Evolutionary conservation across 1,140 invertebrate genomes (phyloP), one percentile per base, ranked within the genome.

Genomic region (Lordiphosa stackelbergi): DNA sequence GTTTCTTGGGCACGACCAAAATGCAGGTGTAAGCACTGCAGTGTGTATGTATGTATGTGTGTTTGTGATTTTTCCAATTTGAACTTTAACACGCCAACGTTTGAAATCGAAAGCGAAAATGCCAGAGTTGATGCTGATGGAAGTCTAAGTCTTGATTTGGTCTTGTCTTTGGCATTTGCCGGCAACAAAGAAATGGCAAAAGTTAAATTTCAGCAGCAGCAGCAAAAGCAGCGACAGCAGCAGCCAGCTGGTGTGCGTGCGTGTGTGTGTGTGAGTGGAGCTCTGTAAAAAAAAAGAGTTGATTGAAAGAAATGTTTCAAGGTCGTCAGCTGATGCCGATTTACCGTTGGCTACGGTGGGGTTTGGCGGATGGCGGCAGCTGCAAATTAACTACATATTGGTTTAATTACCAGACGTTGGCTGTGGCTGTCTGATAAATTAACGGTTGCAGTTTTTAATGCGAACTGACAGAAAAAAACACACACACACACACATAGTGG

Each of bases 371-470:
- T 34, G 53, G 46, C 13, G 36, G 35, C 19, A 52, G 36, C 42
- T 53, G 41, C 51, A 68, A 65, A 69, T 69, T 73, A 78, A 78
- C 59, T 8, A 31, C 28, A 31, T 70, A 81, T 74, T 79, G 72
- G 72, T 83, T 83, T 81, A 81, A 81, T 81, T 81, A 83, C 64
- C 56, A 53, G 51, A 52, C 51, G 41, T 35, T 62, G 45, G 38
- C 42, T 54, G 66, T 38, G 42, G 62, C 64, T 79, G 77, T 83
- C 68, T 83, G 65, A 62, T 83, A 81, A 81, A 81, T 81, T 81
- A 83, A 83, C 77, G 77, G 77, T 81, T 81, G 78, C 77, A 77
- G 55, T 69, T 70, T 54, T 83, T 69, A 81, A 81, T 81, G 64
- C 78, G 59, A 73, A 57, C 69, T 81, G 77, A 83, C 77, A 77